Percentiles rank a stretch among this genome's conserved stretches.
Conservation (phyloP, 1,140 invertebrate species). For the Pararge aegeria region DNA sequence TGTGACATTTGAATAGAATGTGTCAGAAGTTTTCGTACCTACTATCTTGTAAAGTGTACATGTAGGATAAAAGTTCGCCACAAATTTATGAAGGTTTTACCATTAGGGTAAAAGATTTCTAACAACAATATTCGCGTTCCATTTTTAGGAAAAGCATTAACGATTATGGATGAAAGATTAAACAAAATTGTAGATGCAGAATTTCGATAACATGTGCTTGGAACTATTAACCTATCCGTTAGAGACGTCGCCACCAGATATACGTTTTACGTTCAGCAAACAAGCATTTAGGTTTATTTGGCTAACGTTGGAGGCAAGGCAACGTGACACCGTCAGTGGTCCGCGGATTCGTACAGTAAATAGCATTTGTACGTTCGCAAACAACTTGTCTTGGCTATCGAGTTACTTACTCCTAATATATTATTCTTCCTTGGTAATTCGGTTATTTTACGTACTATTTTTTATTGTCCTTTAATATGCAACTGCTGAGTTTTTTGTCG, state of each 20-base stretch:
- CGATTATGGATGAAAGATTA: background rate
- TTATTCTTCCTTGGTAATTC: background rate
- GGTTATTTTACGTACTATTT: background rate
- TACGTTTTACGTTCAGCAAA: constrained; percentile 52
- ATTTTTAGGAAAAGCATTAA: background rate
- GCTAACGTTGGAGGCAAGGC: constrained; percentile 39
- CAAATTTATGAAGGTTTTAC: too few relatives aligned
- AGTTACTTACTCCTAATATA: constrained; percentile 35
- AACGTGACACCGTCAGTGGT: constrained; percentile 61
- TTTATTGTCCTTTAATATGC: background rate
- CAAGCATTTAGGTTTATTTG: constrained; percentile 59
- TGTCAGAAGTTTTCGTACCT: too few relatives aligned
- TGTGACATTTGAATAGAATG: too few relatives aligned
- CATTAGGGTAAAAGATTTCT: too few relatives aligned
- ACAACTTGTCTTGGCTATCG: constrained; percentile 54
- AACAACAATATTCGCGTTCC: background rate
- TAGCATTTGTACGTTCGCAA: constrained; percentile 60
- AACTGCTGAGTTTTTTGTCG: too few relatives aligned
- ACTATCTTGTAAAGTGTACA: too few relatives aligned
- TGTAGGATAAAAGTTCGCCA: too few relatives aligned
- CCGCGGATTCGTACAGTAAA: constrained; percentile 58
- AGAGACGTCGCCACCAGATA: constrained; percentile 46
- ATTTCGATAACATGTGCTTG: constrained; percentile 15
- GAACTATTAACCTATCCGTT: constrained; percentile 41
- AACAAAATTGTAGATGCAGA: background rate